phyloP scores from a whole-genome alignment of 2,888 invertebrate genomes.

The Protophormia terraenovae region DNA sequence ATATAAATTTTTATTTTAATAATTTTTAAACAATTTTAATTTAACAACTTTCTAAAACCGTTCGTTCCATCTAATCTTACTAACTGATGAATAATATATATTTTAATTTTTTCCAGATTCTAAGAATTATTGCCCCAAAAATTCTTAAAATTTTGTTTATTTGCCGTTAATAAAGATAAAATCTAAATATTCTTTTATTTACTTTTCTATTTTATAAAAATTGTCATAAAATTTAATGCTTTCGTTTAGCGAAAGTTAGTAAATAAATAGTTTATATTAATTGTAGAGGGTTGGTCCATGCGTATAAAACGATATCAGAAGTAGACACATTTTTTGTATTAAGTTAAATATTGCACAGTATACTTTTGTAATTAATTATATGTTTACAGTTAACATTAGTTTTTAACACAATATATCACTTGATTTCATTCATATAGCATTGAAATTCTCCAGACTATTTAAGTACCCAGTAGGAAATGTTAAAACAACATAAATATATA shows the following conservation, averaged over 20 bases:
- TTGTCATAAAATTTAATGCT: background rate
- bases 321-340: background rate
- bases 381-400: background rate
- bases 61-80: background rate
- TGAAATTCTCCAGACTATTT: background rate
- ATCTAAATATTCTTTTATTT: background rate
- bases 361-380: background rate
- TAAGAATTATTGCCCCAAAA: background rate
- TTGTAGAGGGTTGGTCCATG: background rate
- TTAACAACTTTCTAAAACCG: background rate
- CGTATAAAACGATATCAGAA: background rate
- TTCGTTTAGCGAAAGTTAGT: background rate
- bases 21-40: background rate
- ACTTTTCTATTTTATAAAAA: background rate
- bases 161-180: slow-evolving; percentile 9
- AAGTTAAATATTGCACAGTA: background rate
- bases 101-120: background rate
- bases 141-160: background rate
- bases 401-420: background rate
- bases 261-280: slow-evolving; percentile 21
- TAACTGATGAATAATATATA: background rate
- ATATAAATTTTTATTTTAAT: background rate
- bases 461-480: background rate
- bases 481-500: too few relatives aligned
- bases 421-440: background rate